Evolutionary conservation across 2,888 invertebrate species (phyloP), one percentile per base, ranked within the genome.

Genomic region (Beris chalybata): DNA sequence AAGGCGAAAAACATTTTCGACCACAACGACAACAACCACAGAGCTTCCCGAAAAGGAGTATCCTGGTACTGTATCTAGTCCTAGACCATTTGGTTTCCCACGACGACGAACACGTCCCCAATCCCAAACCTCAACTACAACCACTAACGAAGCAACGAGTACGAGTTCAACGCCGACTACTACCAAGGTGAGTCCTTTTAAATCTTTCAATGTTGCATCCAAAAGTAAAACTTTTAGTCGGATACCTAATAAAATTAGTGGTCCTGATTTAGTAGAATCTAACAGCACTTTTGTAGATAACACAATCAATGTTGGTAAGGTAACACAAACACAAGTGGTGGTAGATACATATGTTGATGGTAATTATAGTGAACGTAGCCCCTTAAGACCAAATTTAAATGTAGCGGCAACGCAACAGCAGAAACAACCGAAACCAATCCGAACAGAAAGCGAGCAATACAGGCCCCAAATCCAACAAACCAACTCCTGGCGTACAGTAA

Each of bases 31-130:
- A 64, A 64, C 73, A 61, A 71, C 72, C 67, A 69, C 71, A 69
- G 73, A 73, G 66, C 45, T 57, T 43, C 64, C 50, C 69, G 75
- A 73, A 74, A 77, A 75, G 68, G 75, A 73, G 69, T 72, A 74
- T 71, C 68, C 77, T 67, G 78, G 80, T 61, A 75, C 78, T 61
- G 79, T 84, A 70, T 82, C 83, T 72, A 83, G 83, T 77, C 83
- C 84, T 70, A 78, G 84, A 76, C 84, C 84, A 29, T 84, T 84
- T 74, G 82, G 83, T 74, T 83, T 80, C 71, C 79, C 61, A 48
- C 77, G 82, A 72, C 77, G 82, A 72, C 79, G 83, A 72, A 80
- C 77, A 71, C 80, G 82, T 74, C 81, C 82, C 12, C 38, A 38
- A 38, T 38, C 52, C 48, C 44, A 38, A 53, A 57, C 66, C 63